Percentiles rank a stretch among this genome's conserved stretches.
Evolutionary conservation across 2,113 vertebrate species (phyloP).

Genomic region (Chlorocebus sabaeus): DNA sequence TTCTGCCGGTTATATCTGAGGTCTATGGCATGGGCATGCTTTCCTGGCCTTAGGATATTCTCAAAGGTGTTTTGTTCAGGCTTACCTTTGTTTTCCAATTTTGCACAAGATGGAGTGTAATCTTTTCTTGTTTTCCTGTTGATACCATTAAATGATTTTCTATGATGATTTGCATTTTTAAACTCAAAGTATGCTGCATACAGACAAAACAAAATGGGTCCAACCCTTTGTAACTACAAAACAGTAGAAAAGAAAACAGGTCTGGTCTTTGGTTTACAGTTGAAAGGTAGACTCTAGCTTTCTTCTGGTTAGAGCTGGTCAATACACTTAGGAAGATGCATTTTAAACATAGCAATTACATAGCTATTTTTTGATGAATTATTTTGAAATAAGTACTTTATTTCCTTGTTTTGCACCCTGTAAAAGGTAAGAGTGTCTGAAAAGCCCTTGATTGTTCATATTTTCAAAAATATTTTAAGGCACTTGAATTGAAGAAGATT

Average conservation of each 20-base stretch:
- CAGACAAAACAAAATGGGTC: not conserved
- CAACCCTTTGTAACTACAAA: not conserved
- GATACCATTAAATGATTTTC: not conserved
- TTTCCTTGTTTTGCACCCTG: not conserved
- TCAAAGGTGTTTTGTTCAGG: not conserved
- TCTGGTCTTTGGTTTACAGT: not conserved
- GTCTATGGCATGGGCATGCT: too few relatives aligned
- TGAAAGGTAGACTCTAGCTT: not conserved
- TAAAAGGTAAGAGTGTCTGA: not conserved
- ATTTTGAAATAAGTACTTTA: not conserved
- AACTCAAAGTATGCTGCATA: not conserved
- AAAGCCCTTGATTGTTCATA: not conserved
- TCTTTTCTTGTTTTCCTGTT: not conserved
- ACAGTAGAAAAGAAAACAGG: not conserved
- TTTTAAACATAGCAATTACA: not conserved
- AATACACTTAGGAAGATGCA: too few relatives aligned
- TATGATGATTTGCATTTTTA: not conserved
- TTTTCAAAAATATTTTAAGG: not conserved
- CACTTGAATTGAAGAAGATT: not conserved
- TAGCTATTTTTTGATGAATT: not conserved
- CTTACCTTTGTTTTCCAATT: not conserved
- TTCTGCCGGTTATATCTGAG: too few relatives aligned
- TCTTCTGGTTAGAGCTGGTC: not conserved
- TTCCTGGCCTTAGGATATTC: not conserved
- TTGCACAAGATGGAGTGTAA: not conserved